Conservation (phyloP, 2,797 vertebrate species). For the Limnodromus scolopaceus region DNA sequence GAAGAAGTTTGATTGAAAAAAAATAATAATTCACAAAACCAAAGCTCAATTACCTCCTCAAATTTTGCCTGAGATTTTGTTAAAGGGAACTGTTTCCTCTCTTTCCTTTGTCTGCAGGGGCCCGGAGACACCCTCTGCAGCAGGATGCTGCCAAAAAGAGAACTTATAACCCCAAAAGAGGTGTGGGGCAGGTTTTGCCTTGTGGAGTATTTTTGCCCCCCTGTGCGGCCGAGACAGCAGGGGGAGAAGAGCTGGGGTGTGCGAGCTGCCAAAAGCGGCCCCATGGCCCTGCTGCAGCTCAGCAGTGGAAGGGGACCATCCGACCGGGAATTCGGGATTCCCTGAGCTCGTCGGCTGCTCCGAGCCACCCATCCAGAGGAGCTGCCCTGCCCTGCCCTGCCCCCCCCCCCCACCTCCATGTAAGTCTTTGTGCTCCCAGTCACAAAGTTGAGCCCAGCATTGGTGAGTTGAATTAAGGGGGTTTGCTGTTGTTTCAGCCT, state of each 20-base stretch:
- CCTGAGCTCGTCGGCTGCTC: background rate
- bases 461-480: background rate
- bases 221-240: fast-evolving
- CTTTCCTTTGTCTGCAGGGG: background rate
- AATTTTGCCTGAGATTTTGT: background rate
- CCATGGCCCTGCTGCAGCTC: background rate
- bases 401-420: fast-evolving
- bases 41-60: background rate
- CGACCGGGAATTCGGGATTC: fast-evolving
- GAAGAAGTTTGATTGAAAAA: background rate
- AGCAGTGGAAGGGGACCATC: background rate
- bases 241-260: background rate
- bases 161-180: background rate
- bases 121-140: background rate
- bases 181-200: background rate
- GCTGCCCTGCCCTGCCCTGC: background rate
- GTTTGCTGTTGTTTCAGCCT: background rate
- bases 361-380: fast-evolving
- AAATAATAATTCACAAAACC: background rate
- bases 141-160: background rate
- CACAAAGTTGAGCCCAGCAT: background rate
- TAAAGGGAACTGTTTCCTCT: background rate
- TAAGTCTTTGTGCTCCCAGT: background rate
- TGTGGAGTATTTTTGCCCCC: background rate
- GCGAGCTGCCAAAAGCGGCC: fast-evolving